Conservation (phyloP, 2,113 vertebrate genomes). For the Crotalus viridis region DNA sequence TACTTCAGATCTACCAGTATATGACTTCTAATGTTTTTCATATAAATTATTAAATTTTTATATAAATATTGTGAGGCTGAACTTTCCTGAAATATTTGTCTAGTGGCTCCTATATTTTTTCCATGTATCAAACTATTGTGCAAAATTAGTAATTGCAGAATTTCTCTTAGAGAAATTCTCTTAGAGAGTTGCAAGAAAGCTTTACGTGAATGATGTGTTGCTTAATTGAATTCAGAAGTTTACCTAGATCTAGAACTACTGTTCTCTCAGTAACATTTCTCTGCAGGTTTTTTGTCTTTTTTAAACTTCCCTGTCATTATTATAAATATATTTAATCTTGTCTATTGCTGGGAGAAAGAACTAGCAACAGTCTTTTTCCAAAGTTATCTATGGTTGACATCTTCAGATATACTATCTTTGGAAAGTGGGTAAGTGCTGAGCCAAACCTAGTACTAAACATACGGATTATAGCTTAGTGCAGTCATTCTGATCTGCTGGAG, state of each 20-base stretch:
- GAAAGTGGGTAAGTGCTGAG: constrained; percentile 54
- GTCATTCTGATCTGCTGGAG: constrained; percentile 66
- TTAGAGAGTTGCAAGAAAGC: background rate
- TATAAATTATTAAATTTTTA: background rate
- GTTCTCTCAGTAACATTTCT: background rate
- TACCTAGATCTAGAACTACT: background rate
- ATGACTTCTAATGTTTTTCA: background rate
- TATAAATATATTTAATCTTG: background rate
- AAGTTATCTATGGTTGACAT: background rate
- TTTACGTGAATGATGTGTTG: background rate
- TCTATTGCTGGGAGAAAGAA: constrained; percentile 19
- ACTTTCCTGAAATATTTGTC: background rate
- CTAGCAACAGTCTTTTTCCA: background rate
- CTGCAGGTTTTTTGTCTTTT: background rate
- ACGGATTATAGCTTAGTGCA: constrained; percentile 62
- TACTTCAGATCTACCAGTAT: background rate
- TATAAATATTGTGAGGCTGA: background rate
- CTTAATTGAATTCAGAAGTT: background rate
- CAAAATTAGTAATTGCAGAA: background rate
- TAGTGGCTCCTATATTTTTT: background rate
- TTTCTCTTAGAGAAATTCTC: background rate
- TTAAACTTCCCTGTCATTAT: background rate
- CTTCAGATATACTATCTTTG: constrained; percentile 35
- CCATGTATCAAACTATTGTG: background rate
- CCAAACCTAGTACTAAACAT: constrained; percentile 48